Percentiles rank a stretch among this genome's conserved stretches.
Conservation (phyloP, 1,140 invertebrate genomes). For the Drosophila quadrilineata region DNA sequence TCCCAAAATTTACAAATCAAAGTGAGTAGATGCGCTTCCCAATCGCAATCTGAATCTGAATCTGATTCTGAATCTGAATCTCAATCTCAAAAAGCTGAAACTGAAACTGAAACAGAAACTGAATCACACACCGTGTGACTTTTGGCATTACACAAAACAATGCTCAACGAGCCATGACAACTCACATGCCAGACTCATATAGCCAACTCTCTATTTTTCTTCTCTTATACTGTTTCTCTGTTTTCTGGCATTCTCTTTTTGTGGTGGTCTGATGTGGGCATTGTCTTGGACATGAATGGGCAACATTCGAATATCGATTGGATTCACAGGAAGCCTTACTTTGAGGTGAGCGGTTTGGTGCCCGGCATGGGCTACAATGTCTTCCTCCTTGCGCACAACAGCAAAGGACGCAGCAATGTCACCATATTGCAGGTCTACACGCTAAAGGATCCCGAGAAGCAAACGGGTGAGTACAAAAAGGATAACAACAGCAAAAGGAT, state of each 20-base stretch:
- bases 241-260: conserved; percentile 37
- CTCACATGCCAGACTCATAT: conserved; percentile 18
- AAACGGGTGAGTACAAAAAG: conserved; percentile 86
- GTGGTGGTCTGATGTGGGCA: conserved; percentile 3
- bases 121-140: conserved; percentile 73
- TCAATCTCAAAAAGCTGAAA: too few relatives aligned
- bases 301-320: conserved; percentile 70
- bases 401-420: conserved; percentile 86
- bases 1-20: conserved; percentile 80
- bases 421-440: conserved; percentile 87
- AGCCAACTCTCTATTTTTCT: conserved; percentile 9
- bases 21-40: conserved; percentile 77
- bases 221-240: conserved; percentile 17
- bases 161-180: conserved; percentile 60
- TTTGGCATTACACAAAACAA: conserved; percentile 70
- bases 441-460: conserved; percentile 89
- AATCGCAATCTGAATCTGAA: conserved; percentile 48
- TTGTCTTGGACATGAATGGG: conserved; percentile 20
- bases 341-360: conserved; percentile 85
- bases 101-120: conserved; percentile 45
- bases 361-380: conserved; percentile 87
- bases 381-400: conserved; percentile 87
- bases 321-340: conserved; percentile 82
- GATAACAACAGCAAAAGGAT: neutral
- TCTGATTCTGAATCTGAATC: conserved; percentile 45